A percentile compares a stretch with the other conserved stretches of the same genome.
Conservation (phyloP, 92 coral and sea anemone species). For the Umimayanthus chanpuru region DNA sequence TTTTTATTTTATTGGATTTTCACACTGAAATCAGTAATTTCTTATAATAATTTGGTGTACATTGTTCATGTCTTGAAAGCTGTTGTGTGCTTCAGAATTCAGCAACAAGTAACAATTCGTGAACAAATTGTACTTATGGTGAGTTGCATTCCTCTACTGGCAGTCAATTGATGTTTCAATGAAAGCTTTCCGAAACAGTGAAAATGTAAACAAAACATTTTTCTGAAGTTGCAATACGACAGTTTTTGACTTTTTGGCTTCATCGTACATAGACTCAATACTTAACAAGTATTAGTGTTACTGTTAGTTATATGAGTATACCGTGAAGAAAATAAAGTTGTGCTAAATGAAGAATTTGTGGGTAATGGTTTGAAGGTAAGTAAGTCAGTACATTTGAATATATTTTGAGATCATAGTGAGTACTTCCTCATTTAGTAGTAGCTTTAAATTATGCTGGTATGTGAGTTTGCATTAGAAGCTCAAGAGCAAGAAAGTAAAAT, state of each 20-base stretch:
- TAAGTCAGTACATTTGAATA: not conserved
- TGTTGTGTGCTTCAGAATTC: conserved; percentile 9
- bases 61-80: conserved; percentile 1
- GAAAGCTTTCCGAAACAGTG: not conserved
- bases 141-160: conserved; percentile 31
- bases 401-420: not conserved
- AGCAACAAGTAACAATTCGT: not conserved
- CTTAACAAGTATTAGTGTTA: not conserved
- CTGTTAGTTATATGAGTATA: not conserved
- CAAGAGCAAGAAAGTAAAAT: not conserved
- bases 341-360: not conserved
- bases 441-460: not conserved
- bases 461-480: not conserved
- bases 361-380: not conserved
- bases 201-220: conserved; percentile 23
- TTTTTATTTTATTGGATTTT: not conserved
- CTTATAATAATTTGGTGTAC: not conserved
- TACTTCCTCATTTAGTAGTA: not conserved
- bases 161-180: not conserved
- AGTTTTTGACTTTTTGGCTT: conserved; percentile 1
- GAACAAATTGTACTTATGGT: not conserved
- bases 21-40: not conserved
- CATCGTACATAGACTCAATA: not conserved
- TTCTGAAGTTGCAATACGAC: not conserved
- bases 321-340: not conserved